These are phyloP conservation scores for Mesembrinibis cayennensis DNA, from an alignment of 2,113 vertebrate genomes.

Conservation along the genomic window DNA sequence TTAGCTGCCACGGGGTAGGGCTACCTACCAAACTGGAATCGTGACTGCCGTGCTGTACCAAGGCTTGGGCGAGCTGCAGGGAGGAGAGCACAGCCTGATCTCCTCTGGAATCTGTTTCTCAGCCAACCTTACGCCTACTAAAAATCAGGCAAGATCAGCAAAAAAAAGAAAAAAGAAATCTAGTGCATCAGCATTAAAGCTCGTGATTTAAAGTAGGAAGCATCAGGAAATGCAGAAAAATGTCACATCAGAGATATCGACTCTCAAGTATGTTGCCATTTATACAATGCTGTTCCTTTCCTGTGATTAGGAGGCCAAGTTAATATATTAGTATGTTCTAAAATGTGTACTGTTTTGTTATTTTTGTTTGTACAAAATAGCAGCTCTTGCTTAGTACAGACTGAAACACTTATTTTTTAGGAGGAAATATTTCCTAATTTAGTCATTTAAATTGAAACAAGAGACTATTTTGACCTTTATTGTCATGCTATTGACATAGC, in stretches of 20 bases:
- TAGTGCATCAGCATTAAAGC: background rate
- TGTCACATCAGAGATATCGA: background rate
- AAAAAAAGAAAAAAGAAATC: background rate
- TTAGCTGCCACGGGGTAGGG: background rate
- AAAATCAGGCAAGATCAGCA: background rate
- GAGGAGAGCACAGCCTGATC: background rate
- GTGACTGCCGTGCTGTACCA: background rate
- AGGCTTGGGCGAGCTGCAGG: background rate
- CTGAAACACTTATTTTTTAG: background rate
- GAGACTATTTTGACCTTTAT: background rate
- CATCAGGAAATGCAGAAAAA: constrained; percentile 12
- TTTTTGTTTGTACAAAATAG: background rate
- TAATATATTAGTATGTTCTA: background rate
- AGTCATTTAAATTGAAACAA: background rate
- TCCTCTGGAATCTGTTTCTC: background rate
- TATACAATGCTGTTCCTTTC: background rate
- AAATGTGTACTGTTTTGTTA: background rate
- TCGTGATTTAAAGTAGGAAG: background rate
- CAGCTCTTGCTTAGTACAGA: background rate
- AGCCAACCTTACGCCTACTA: background rate
- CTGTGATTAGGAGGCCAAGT: background rate
- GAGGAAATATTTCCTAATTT: constrained; percentile 7
- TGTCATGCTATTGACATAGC: background rate
- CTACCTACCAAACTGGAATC: background rate
- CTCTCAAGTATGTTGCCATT: background rate